Evolutionary conservation across 2,797 vertebrate species (phyloP), one percentile per base, ranked within the genome.

Genomic region (Micromesistius poutassou): DNA sequence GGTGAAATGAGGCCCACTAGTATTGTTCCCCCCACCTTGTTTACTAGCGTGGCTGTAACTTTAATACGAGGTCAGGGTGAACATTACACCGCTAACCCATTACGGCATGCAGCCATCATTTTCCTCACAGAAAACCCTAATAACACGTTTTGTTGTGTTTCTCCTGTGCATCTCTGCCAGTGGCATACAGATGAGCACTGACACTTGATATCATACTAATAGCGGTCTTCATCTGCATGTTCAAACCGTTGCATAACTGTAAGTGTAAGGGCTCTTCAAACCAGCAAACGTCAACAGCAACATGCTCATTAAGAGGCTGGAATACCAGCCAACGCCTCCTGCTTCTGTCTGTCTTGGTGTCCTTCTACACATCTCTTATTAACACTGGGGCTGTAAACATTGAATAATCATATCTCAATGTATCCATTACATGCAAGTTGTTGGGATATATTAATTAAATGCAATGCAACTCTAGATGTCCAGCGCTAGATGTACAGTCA

Each of bases 231-330:
- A 90, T 92, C 89, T 91, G 88, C 83, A 81, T 88, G 82, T 89
- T 91, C 88, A 90, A 90, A 85, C 83, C 78, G 76, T 86, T 84
- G 82, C 72, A 36, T 90, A 88, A 91, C 86, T 83, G 80, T 82
- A 81, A 89, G 84, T 73, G 71, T 22, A 36, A 36, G 2, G 5
- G 62, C 62, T 9, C 62, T 66, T 28, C 62, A 66, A n/a, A 16
- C 62, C 62, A 7, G 8, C 36, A 36, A 75, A 81, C 40, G 28
- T 5, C 74, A 22, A 6, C 16, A 50, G 42, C 9, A 74, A 74
- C 38, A 42, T 16, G 73, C 73, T 25, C 6, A 66, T 25, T 5
- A 28, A 30, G 73, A 5, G 9, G 35, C 71, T 72, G 30, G 22
- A 35, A 72, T 42, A 42, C 33, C 22, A n/a, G 5, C 5, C 4